phyloP scores from a whole-genome alignment of 2,797 vertebrate species.

The Echiichthys vipera region DNA sequence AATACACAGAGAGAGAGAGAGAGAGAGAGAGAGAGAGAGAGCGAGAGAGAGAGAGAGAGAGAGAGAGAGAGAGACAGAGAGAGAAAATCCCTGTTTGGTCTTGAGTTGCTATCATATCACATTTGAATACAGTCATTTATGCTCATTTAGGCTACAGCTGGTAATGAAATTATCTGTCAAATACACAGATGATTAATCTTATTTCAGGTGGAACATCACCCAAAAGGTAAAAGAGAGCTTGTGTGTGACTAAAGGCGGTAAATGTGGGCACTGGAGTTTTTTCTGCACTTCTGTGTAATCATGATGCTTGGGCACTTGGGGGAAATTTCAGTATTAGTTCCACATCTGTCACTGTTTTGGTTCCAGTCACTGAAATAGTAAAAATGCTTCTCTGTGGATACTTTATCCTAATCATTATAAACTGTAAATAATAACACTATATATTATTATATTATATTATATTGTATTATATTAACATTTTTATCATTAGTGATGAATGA shows the following conservation, averaged over 20 bases:
- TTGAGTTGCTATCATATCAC: neutral
- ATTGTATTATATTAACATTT: too few relatives aligned
- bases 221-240: conserved; percentile 30
- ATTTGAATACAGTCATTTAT: conserved; percentile 29
- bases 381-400: neutral
- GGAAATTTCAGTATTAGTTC: conserved; percentile 51
- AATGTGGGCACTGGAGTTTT: conserved; percentile 7
- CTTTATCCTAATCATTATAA: conserved; percentile 24
- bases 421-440: too few relatives aligned
- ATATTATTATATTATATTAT: too few relatives aligned
- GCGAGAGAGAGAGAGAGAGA: neutral
- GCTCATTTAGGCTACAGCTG: conserved; percentile 34
- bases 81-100: neutral
- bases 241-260: conserved; percentile 26
- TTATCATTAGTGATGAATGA: neutral
- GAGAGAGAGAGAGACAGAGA: neutral
- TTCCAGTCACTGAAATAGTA: conserved; percentile 26
- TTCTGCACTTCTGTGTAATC: conserved; percentile 25
- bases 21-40: neutral
- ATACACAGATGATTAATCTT: conserved; percentile 36
- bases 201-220: conserved; percentile 46
- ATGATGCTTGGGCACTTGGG: conserved; percentile 5
- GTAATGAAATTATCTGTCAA: conserved; percentile 49
- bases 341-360: conserved; percentile 56
- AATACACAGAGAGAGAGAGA: neutral